Conservation (phyloP, 2,113 vertebrate genomes). For the Cichladusa arquata region DNA sequence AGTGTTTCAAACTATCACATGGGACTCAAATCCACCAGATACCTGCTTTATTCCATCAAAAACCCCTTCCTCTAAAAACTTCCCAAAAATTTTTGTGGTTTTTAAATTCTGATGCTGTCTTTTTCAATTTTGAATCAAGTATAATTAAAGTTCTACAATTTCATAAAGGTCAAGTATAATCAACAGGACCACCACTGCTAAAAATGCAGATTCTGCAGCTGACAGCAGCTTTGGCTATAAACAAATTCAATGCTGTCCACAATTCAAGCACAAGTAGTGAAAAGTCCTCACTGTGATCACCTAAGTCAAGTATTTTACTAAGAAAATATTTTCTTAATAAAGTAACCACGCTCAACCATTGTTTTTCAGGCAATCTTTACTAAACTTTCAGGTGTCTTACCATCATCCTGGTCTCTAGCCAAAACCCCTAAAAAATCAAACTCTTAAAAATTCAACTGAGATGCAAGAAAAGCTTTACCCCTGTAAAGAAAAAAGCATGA, state of each 20-base stretch:
- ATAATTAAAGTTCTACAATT: neutral
- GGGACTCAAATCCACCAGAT: neutral
- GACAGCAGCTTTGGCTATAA: neutral
- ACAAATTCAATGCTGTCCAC: neutral
- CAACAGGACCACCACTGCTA: neutral
- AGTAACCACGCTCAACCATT: rapidly evolving
- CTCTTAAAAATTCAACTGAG: neutral
- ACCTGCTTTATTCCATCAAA: neutral
- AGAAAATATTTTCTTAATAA: neutral
- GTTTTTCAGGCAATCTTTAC: neutral
- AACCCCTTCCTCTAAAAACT: neutral
- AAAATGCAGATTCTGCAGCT: neutral
- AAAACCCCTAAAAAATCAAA: neutral
- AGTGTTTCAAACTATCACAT: neutral
- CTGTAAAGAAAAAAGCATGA: neutral
- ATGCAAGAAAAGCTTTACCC: neutral
- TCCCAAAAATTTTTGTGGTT: neutral
- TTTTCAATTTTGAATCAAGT: neutral
- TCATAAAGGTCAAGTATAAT: neutral
- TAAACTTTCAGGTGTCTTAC: neutral
- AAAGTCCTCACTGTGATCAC: neutral
- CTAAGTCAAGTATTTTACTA: neutral
- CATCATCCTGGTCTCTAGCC: neutral
- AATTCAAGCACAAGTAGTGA: neutral
- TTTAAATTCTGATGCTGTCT: neutral